Evolutionary conservation across 2,113 vertebrate genomes (phyloP).

Genomic region (Scomber scombrus): DNA sequence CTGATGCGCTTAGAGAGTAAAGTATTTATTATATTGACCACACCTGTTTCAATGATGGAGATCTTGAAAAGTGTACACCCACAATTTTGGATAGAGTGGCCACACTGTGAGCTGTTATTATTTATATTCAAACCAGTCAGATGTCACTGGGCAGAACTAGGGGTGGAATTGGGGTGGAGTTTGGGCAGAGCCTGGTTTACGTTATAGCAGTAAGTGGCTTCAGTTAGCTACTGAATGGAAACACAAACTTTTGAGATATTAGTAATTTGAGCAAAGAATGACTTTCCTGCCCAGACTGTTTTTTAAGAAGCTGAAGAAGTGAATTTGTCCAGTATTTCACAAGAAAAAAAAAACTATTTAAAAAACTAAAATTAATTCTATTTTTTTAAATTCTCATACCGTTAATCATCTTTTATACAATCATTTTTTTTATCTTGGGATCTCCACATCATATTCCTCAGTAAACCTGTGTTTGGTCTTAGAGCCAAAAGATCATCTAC

Average conservation of each 20-base stretch:
- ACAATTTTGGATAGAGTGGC: neutral
- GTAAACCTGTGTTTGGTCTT: too few species aligned
- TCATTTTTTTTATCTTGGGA: too few species aligned
- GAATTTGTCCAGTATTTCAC: neutral
- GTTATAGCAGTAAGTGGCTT: neutral
- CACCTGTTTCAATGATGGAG: neutral
- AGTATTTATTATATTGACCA: neutral
- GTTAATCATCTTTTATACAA: neutral
- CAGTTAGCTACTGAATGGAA: neutral
- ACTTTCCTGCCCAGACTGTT: too few species aligned
- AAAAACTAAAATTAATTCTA: neutral
- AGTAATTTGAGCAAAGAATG: too few species aligned
- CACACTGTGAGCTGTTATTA: conserved; percentile 38
- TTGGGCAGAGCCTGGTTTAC: too few species aligned
- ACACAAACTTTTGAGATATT: too few species aligned
- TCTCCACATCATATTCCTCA: too few species aligned
- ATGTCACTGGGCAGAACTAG: neutral
- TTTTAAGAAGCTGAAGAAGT: neutral
- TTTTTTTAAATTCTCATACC: neutral
- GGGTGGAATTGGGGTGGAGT: too few species aligned
- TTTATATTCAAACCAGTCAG: conserved; percentile 16
- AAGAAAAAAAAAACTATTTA: too few species aligned
- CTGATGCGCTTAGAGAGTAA: neutral
- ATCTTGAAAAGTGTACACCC: neutral
- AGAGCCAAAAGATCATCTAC: neutral